Percentiles rank a stretch among this genome's conserved stretches.
These are phyloP conservation scores for Lithophane ornitopus DNA, from an alignment of 2,888 invertebrate genomes.

Conservation along the genomic window DNA sequence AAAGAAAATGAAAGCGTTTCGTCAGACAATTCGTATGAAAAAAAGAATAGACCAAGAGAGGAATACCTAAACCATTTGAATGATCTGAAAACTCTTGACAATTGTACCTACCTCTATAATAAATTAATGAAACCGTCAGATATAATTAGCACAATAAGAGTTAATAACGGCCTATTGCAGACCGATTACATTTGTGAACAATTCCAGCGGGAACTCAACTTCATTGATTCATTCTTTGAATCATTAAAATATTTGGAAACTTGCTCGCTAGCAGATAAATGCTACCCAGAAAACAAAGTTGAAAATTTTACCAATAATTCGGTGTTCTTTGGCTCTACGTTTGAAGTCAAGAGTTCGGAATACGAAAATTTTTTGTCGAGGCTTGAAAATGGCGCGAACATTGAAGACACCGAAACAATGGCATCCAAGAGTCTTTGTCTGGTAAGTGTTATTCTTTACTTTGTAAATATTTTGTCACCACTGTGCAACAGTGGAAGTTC, in stretches of 20 bases:
- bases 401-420: conserved; percentile 85
- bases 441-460: conserved; percentile 85
- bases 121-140: conserved; percentile 88
- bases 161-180: conserved; percentile 79
- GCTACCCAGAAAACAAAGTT: conserved; percentile 75
- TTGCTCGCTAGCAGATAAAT: conserved; percentile 79
- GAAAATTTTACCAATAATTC: conserved; percentile 75
- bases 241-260: conserved; percentile 86
- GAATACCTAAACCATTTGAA: conserved; percentile 71
- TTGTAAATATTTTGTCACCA: conserved; percentile 80
- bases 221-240: conserved; percentile 88
- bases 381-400: conserved; percentile 80
- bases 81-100: conserved; percentile 75
- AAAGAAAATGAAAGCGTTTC: conserved; percentile 51
- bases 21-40: conserved; percentile 63
- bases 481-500: conserved; percentile 57
- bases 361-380: conserved; percentile 81
- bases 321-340: conserved; percentile 70
- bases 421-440: conserved; percentile 89
- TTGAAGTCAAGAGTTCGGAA: conserved; percentile 76
- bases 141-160: conserved; percentile 85
- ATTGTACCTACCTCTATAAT: conserved; percentile 78
- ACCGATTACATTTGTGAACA: conserved; percentile 84
- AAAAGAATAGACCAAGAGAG: conserved; percentile 61
- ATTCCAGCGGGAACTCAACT: conserved; percentile 87